phyloP scores from a whole-genome alignment of 2,888 invertebrate genomes.

The Tetheella fluctuosa region DNA sequence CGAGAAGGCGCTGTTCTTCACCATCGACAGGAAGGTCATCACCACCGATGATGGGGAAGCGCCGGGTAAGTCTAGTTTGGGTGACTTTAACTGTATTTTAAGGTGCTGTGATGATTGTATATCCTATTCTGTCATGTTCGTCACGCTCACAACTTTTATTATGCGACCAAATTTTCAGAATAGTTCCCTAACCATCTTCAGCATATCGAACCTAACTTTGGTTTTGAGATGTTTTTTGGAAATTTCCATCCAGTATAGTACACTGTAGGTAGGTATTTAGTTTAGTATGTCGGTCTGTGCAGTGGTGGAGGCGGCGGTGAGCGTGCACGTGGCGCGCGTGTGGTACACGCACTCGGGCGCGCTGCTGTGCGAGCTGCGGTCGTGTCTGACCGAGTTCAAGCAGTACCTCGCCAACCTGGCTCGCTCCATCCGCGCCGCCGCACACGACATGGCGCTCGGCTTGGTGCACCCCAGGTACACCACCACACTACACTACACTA shows the following conservation, averaged over 20 bases:
- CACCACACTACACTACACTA: not conserved
- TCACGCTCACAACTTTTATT: too few species aligned
- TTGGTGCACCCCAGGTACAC: conserved; percentile 89
- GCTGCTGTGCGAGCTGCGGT: conserved; percentile 92
- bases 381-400: conserved; percentile 95
- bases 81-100: too few species aligned
- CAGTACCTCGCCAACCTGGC: conserved; percentile 94
- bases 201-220: too few species aligned
- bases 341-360: conserved; percentile 97
- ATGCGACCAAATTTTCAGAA: too few species aligned
- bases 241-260: too few species aligned
- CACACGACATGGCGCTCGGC: conserved; percentile 96
- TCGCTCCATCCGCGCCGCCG: conserved; percentile 93
- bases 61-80: conserved; percentile 43
- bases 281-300: conserved; percentile 15
- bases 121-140: too few species aligned
- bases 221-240: too few species aligned
- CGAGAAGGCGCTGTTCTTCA: conserved; percentile 65
- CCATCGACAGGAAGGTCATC: conserved; percentile 50
- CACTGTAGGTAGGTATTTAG: too few species aligned
- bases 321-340: conserved; percentile 92
- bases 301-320: conserved; percentile 60
- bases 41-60: conserved; percentile 38
- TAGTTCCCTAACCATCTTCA: too few species aligned
- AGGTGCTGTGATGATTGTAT: too few species aligned